Evolutionary conservation across 2,113 vertebrate species (phyloP).

Genomic region (Scomber colias): DNA sequence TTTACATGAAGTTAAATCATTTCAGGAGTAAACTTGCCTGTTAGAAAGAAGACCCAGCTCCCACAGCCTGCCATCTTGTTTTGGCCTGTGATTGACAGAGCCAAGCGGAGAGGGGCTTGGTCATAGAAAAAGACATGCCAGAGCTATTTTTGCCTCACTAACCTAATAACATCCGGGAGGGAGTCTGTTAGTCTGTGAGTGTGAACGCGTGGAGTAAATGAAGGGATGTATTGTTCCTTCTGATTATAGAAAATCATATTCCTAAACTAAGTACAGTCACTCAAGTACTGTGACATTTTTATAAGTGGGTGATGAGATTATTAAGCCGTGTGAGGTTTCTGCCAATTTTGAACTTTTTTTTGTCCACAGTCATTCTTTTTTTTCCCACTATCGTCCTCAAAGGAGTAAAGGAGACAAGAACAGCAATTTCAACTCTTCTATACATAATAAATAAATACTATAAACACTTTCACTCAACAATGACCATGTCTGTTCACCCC

Average conservation of each 20-base stretch:
- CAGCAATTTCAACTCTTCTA: no score
- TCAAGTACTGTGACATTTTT: neutral
- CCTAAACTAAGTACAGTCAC: neutral
- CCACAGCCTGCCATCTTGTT: slow-evolving; percentile 84
- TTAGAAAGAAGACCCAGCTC: slow-evolving; percentile 74
- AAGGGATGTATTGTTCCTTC: neutral
- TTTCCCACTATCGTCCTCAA: no score
- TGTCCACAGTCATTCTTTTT: no score
- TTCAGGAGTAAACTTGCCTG: slow-evolving; percentile 79
- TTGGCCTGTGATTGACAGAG: slow-evolving; percentile 83
- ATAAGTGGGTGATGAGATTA: no score
- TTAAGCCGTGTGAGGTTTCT: no score
- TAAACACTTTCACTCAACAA: no score
- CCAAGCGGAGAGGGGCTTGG: slow-evolving; percentile 75
- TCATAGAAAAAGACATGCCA: slow-evolving; percentile 45
- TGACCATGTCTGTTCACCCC: no score
- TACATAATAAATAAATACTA: no score
- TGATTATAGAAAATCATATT: neutral
- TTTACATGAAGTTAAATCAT: neutral
- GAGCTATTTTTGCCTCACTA: slow-evolving; percentile 78
- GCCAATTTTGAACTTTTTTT: no score
- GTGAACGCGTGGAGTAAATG: neutral
- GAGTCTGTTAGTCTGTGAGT: slow-evolving; percentile 35
- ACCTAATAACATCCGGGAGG: slow-evolving; percentile 64
- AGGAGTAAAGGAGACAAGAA: no score